Evolutionary conservation across 2,113 vertebrate species (phyloP), one percentile per base, ranked within the genome.

Genomic region (Trematocara marginatum): DNA sequence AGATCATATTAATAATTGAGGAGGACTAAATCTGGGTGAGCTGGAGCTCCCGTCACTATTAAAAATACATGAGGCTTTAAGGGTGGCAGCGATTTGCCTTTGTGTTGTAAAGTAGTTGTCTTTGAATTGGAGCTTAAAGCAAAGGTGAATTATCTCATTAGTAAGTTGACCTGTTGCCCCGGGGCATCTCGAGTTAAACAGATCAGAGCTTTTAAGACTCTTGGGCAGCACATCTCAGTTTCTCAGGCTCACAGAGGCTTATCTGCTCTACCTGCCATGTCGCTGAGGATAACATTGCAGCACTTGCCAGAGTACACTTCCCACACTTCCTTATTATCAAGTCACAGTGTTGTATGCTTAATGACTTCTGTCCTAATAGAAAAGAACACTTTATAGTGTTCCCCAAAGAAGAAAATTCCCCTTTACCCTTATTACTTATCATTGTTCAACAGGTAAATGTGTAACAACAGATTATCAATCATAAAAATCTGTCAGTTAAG

Each of bases 1-100:
- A 81, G 79, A 88, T 90, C 49, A 83, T 78, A 85, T 93, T 84
- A 88, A 90, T 90, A 84, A 91, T 93, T 87, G 88, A 90, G 45
- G 6, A 20, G 52, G 47, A 83, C 64, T 93, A 86, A 92, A 85
- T 90, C 79, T 82, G 3, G 80, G 52, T 38, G 84, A 79, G 49
- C 20, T 61, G 23, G 56, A 86, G 49, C 15, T 64, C 56, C 53
- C 3, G 2, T 88, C 81, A 18, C 16, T 57, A 79, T 92, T 87
- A 89, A 89, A 93, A 89, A 89, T 88, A 80, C 66, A 88, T 79
- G 51, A 83, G 15, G 78, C 86, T 84, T 86, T 31, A 47, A 74
- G 74, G 83, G 78, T 47, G 51, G 45, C 56, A 29, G 15, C 4
- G 2, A 78, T 89, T 66, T 86, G 78, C 45, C 56, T 29, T 54